Percentiles rank a stretch among this genome's conserved stretches.
Conservation (phyloP, 92 coral and sea anemone species). For the Bergia puertoricense region DNA sequence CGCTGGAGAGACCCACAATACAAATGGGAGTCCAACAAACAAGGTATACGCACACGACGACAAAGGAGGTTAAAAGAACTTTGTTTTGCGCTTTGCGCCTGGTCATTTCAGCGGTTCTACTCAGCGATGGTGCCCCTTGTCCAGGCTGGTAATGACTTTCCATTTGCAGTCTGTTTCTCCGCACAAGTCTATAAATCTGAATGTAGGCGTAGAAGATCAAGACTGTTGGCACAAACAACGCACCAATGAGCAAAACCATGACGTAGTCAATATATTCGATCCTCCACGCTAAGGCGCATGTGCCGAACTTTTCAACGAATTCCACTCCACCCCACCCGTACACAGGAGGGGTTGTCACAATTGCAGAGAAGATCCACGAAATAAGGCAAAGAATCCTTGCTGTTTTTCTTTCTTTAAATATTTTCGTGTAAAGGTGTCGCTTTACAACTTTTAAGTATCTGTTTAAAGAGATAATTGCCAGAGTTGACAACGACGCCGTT, state of each 20-base stretch:
- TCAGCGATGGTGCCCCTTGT: not conserved
- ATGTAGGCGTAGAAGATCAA: slow-evolving; percentile 71
- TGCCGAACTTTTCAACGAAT: slow-evolving; percentile 53
- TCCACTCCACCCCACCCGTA: slow-evolving; percentile 79
- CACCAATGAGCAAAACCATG: slow-evolving; percentile 48
- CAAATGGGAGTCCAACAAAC: slow-evolving; percentile 74
- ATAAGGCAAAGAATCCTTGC: slow-evolving; percentile 40
- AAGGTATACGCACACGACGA: slow-evolving; percentile 71
- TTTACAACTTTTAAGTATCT: slow-evolving; percentile 70
- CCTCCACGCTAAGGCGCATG: slow-evolving; percentile 70
- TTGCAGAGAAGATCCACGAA: slow-evolving; percentile 63
- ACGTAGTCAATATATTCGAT: slow-evolving; percentile 52
- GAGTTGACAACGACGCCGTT: slow-evolving; percentile 70
- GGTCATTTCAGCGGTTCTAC: slow-evolving; percentile 53
- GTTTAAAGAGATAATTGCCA: slow-evolving; percentile 68
- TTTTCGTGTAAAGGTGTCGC: slow-evolving; percentile 47
- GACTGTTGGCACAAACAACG: slow-evolving; percentile 55
- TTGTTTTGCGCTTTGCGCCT: slow-evolving; percentile 34
- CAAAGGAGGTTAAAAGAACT: slow-evolving; percentile 68
- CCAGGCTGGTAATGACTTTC: slow-evolving; percentile 33
- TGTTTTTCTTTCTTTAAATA: slow-evolving; percentile 53
- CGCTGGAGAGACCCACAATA: slow-evolving; percentile 61
- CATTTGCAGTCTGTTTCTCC: slow-evolving; percentile 43
- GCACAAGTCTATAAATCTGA: slow-evolving; percentile 73
- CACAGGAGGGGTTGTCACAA: slow-evolving; percentile 65